These are phyloP conservation scores for Cheumatopsyche charites DNA, from an alignment of 1,140 invertebrate species.

Conservation along the genomic window DNA sequence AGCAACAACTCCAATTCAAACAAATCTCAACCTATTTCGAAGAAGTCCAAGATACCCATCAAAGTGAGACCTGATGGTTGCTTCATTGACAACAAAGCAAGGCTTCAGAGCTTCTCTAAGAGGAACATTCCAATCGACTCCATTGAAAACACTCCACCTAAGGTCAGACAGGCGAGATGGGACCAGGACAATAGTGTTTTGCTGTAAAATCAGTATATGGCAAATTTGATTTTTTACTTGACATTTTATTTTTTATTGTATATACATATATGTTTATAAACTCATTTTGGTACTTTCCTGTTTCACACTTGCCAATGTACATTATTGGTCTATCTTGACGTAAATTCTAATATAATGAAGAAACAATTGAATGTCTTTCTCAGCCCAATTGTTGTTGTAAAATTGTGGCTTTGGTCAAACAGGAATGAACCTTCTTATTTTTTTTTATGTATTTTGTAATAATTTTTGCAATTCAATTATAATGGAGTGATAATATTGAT, in stretches of 20 bases:
- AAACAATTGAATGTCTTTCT: too few species aligned
- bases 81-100: neutral
- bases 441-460: neutral
- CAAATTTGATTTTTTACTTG: neutral
- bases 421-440: neutral
- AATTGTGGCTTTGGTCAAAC: too few species aligned
- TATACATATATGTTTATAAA: neutral
- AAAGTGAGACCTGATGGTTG: slow-evolving; percentile 15
- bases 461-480: too few species aligned
- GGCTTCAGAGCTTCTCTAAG: slow-evolving; percentile 1
- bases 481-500: too few species aligned
- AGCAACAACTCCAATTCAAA: slow-evolving; percentile 3
- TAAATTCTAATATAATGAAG: too few species aligned
- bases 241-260: slow-evolving; percentile 1
- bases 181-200: slow-evolving; percentile 60
- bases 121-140: slow-evolving; percentile 18
- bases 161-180: slow-evolving; percentile 58
- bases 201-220: slow-evolving; percentile 50
- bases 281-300: neutral
- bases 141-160: slow-evolving; percentile 60
- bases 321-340: too few species aligned
- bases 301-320: too few species aligned
- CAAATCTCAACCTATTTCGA: neutral
- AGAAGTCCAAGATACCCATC: slow-evolving; percentile 44
- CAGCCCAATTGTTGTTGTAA: too few species aligned